Evolutionary conservation across 2,888 invertebrate species (phyloP), one percentile per base, ranked within the genome.

Genomic region (Mantis religiosa): DNA sequence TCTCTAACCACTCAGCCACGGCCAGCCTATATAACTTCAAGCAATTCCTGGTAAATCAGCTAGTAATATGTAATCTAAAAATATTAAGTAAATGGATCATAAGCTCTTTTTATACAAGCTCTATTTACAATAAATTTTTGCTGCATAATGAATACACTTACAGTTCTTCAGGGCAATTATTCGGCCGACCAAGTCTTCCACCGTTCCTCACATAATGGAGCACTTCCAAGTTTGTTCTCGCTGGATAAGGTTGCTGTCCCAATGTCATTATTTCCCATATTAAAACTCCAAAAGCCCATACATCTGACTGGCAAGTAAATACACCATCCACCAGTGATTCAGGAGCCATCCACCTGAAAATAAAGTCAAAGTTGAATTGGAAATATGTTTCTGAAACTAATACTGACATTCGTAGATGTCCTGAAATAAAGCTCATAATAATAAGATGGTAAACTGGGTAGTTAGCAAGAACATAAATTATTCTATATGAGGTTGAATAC

Each of bases 231-330:
- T 99, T 99, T 89, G 97, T 97, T 90, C 97, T 95, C 15, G 98
- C 98, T 9, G 98, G 98, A 93, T 99, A 99, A 0, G 99, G 99
- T 92, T 99, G 98, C 92, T 98, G 98, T 0, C 99, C 99, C 87
- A 99, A 93, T 0, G 99, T 98, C 92, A 99, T 95, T 86, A 99
- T 98, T 94, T 99, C 99, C 99, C 99, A 99, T 92, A 99, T 95
- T 4, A 99, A 94, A 0, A 99, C 97, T 0, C 97, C 98, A 94
- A 98, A 98, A 0, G 98, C 96, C 99, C 99, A 99, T 7, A 99
- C 98, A 93, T 99, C 99, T 0, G 98, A 98, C 92, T 99, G 99
- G 87, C 97, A 97, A 0, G 99, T 98, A 93, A 99, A 99, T 0
- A 99, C 97, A 0, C 99, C 99, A 92, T 99, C 99, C 2, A 98